Base-by-base conservation (phyloP, 2,113 vertebrate species). In the Sylvia atricapilla region DNA sequence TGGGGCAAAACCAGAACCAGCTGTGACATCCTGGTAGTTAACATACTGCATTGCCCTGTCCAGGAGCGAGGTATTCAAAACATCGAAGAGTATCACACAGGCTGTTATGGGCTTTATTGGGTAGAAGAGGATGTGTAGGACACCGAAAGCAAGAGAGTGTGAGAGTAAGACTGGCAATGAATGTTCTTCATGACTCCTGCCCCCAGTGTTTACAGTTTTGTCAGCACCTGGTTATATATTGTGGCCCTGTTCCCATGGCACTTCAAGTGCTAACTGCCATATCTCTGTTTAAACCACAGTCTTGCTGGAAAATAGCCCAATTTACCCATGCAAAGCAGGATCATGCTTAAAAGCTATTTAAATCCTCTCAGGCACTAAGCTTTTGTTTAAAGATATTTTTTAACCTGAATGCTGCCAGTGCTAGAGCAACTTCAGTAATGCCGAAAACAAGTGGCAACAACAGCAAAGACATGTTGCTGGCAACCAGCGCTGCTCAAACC, bases 71-170 rank as follows among this genome's bases (percentile, higher is more conserved):
- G 63, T 53, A 49, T 74, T 80, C n/a, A 37, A 43, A 90, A 22
- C 28, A 11, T 5, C 30, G 20, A 23, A 15, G 24, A 25, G 21
- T 9, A 53, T 46, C 53, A 50, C 46, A 53, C 18, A 23, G 20
- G 35, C 22, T 3, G 0, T 60, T 73, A 6, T 0, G 2, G 11
- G 10, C 31, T 83, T 56, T 52, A 15, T 24, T 39, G 53, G 43
- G 18, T 43, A 68, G 66, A 85, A 39, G 52, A 75, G 31, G 16
- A 12, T 60, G 18, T 47, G 8, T 33, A 52, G 78, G 13, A 56
- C 25, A 35, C 37, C 24, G 52, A 76, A 79, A 88, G 11, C 58
- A 55, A 64, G 8, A 12, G 16, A 56, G 11, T 68, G 12, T 37
- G 17, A 27, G 4, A 43, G 23, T 23, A 60, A 68, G 31, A 27